phyloP scores from a whole-genome alignment of 1,140 invertebrate genomes.

The Ostrea denselamellosa region DNA sequence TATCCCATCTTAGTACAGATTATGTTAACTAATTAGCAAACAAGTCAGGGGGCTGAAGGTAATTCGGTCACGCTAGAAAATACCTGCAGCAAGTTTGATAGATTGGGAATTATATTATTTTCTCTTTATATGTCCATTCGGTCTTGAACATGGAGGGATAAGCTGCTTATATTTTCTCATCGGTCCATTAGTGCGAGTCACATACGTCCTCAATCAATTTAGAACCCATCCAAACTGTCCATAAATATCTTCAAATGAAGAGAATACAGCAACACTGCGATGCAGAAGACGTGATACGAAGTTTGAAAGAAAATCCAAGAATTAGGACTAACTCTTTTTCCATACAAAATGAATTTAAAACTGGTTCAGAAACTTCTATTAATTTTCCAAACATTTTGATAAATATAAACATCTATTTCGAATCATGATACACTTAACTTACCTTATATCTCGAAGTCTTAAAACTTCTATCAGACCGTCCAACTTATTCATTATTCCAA shows the following conservation, averaged over 20 bases:
- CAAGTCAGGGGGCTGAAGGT: not conserved
- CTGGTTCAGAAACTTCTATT: not conserved
- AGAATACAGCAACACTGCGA: not conserved
- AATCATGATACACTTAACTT: not conserved
- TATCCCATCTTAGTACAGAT: not conserved
- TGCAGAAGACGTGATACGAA: not conserved
- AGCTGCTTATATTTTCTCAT: constrained; percentile 20
- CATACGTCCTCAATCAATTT: not conserved
- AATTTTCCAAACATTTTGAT: too few species aligned
- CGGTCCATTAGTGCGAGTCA: not conserved
- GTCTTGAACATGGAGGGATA: not conserved
- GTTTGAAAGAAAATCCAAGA: not conserved
- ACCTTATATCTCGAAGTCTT: constrained; percentile 34
- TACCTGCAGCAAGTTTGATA: constrained; percentile 19
- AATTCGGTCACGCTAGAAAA: constrained; percentile 4
- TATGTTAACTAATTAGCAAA: constrained; percentile 31
- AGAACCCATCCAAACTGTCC: not conserved
- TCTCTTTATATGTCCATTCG: not conserved
- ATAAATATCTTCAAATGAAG: not conserved
- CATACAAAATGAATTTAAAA: not conserved
- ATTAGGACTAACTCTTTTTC: too few species aligned
- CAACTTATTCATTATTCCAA: constrained; percentile 31
- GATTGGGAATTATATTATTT: constrained; percentile 34
- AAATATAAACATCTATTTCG: not conserved
- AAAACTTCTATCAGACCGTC: constrained; percentile 18